A percentile compares a stretch with the other conserved stretches of the same genome.
Evolutionary conservation across 2,888 invertebrate species (phyloP).

Genomic region (Chrysopilus asiliformis): DNA sequence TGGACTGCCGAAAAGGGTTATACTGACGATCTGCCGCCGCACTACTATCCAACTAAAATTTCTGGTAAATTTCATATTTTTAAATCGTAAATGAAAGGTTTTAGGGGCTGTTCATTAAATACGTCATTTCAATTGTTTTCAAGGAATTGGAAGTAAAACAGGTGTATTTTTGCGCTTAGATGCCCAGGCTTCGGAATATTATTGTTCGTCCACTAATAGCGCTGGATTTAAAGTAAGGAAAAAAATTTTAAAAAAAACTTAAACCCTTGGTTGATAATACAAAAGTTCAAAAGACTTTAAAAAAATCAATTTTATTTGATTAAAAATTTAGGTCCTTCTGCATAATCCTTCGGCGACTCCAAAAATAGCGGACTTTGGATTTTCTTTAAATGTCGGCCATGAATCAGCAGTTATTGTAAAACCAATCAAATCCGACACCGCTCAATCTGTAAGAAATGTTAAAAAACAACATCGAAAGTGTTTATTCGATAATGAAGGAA

Average conservation of each 20-base stretch:
- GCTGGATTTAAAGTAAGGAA: slow-evolving; percentile 26
- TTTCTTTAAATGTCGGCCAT: slow-evolving; percentile 49
- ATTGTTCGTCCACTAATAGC: slow-evolving; percentile 61
- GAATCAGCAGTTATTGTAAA: slow-evolving; percentile 50
- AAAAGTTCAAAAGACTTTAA: too few species aligned
- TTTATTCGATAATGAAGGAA: slow-evolving; percentile 57
- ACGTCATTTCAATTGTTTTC: too few species aligned
- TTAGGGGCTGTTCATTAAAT: too few species aligned
- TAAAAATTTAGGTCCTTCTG: slow-evolving; percentile 39
- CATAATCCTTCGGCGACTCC: slow-evolving; percentile 65
- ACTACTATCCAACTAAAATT: slow-evolving; percentile 42
- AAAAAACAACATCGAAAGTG: slow-evolving; percentile 41
- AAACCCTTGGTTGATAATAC: too few species aligned
- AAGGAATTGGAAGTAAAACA: slow-evolving; percentile 52
- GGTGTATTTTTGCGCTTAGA: slow-evolving; percentile 58
- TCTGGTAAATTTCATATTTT: too few species aligned
- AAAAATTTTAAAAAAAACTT: too few species aligned
- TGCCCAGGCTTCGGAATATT: slow-evolving; percentile 57
- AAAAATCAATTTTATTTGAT: too few species aligned
- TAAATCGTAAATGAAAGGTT: too few species aligned
- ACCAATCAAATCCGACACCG: slow-evolving; percentile 39
- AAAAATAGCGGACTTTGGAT: slow-evolving; percentile 55
- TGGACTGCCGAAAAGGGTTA: slow-evolving; percentile 70
- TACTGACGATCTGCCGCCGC: slow-evolving; percentile 38
- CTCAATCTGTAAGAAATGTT: slow-evolving; percentile 4